A percentile compares a stretch with the other conserved stretches of the same genome.
Evolutionary conservation across 2,113 vertebrate genomes (phyloP).

Genomic region (Bufo bufo): DNA sequence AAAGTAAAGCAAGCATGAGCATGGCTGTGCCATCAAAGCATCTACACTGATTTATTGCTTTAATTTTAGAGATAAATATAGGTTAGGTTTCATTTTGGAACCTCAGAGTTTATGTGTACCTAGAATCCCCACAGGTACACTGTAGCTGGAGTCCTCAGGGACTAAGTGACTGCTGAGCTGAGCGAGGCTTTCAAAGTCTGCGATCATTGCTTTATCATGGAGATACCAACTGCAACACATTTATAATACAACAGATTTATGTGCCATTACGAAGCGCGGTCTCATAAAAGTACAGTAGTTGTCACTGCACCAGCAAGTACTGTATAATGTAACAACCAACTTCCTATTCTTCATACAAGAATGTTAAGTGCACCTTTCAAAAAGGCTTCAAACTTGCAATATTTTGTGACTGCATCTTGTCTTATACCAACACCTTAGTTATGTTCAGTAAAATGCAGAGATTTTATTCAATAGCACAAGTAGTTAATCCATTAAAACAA

Average conservation of each 20-base stretch:
- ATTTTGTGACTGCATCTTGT: too few species aligned
- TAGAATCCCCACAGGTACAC: not conserved
- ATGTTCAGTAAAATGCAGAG: too few species aligned
- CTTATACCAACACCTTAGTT: too few species aligned
- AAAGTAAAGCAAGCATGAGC: not conserved
- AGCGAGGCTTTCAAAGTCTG: not conserved
- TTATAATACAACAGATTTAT: not conserved
- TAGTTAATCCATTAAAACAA: too few species aligned
- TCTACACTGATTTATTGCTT: conserved; percentile 26
- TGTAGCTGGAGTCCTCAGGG: not conserved
- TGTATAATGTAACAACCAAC: not conserved
- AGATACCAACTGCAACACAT: not conserved
- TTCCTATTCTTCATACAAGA: not conserved
- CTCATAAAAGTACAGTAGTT: not conserved
- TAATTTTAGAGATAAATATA: conserved; percentile 47
- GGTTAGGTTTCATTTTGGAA: conserved; percentile 26
- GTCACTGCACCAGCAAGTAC: not conserved
- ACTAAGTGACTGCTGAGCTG: not conserved
- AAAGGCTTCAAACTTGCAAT: not conserved
- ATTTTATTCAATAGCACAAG: too few species aligned
- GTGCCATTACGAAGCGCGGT: not conserved
- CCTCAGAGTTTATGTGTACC: conserved; percentile 4
- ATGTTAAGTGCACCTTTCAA: not conserved
- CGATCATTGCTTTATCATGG: not conserved
- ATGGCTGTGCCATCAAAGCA: not conserved